Conservation (phyloP, 2,797 vertebrate genomes). For the Tragopan temminckii region DNA sequence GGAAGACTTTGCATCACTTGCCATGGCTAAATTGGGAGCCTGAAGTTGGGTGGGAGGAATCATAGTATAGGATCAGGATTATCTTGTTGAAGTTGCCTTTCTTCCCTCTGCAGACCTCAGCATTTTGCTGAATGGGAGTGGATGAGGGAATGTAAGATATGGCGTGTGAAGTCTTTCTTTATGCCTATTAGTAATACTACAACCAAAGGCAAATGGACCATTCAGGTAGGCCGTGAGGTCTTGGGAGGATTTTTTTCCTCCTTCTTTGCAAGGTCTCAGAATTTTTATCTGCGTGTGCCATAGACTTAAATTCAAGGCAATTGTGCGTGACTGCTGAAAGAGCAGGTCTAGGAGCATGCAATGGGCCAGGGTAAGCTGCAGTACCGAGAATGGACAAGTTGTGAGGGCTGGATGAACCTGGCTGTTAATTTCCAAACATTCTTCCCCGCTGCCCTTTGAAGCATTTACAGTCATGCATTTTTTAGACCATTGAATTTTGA, state of each 20-base stretch:
- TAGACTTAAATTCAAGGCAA: neutral
- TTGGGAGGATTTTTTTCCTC: neutral
- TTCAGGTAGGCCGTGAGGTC: neutral
- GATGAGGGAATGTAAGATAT: neutral
- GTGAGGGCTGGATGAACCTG: neutral
- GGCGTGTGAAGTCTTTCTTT: neutral
- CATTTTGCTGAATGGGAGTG: neutral
- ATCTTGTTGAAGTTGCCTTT: neutral
- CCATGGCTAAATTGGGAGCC: neutral
- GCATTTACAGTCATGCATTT: conserved; percentile 36
- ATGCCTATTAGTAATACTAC: neutral
- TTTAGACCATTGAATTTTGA: conserved; percentile 42
- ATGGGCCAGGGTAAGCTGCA: neutral
- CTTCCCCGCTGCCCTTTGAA: conserved; percentile 14
- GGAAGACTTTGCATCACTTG: neutral
- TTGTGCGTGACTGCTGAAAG: neutral
- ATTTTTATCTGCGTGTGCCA: neutral
- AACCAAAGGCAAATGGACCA: neutral
- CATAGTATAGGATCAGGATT: neutral
- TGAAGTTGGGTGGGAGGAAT: neutral
- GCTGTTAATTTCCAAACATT: neutral
- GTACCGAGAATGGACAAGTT: neutral
- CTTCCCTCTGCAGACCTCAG: neutral
- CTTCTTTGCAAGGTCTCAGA: neutral
- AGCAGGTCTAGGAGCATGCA: fast-evolving